A percentile compares a stretch with the other conserved stretches of the same genome.
Evolutionary conservation across 2,888 invertebrate species (phyloP).

Genomic region (Eupithecia exiguata): DNA sequence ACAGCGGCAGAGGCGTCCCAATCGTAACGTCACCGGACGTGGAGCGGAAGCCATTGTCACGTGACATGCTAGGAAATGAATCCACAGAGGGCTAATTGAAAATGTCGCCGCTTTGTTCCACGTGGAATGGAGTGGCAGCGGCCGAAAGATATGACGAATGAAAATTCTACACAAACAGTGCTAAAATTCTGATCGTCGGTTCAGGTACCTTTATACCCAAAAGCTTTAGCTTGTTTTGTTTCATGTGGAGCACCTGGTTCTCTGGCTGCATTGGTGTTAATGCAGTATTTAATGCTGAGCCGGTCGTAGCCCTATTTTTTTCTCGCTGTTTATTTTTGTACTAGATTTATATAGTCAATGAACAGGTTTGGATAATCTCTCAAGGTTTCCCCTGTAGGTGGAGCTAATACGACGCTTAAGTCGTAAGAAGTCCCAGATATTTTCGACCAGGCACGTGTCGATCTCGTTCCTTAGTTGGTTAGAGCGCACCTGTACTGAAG

Average conservation of each 20-base stretch:
- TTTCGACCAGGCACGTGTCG: too few relatives aligned
- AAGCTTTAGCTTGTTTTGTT: neutral
- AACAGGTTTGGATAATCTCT: too few relatives aligned
- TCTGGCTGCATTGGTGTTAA: too few relatives aligned
- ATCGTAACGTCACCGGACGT: constrained; percentile 31
- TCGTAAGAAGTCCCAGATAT: too few relatives aligned
- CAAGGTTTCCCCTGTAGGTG: too few relatives aligned
- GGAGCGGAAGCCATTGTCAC: constrained; percentile 37
- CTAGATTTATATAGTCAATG: too few relatives aligned
- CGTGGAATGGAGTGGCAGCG: constrained; percentile 7
- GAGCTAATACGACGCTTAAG: too few relatives aligned
- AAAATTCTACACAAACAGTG: neutral
- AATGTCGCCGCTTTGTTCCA: constrained; percentile 32
- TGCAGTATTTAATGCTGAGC: too few relatives aligned
- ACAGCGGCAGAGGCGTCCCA: neutral
- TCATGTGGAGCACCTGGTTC: neutral
- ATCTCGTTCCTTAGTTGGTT: too few relatives aligned
- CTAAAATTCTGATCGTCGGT: neutral
- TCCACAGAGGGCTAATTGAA: constrained; percentile 41
- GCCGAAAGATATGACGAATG: neutral
- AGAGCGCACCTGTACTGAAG: too few relatives aligned
- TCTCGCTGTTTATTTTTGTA: too few relatives aligned
- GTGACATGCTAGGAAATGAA: constrained; percentile 45
- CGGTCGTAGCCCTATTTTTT: too few relatives aligned
- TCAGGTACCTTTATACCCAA: neutral